Evolutionary conservation across 2,113 vertebrate genomes (phyloP), one percentile per base, ranked within the genome.

Genomic region (Podocnemis expansa): DNA sequence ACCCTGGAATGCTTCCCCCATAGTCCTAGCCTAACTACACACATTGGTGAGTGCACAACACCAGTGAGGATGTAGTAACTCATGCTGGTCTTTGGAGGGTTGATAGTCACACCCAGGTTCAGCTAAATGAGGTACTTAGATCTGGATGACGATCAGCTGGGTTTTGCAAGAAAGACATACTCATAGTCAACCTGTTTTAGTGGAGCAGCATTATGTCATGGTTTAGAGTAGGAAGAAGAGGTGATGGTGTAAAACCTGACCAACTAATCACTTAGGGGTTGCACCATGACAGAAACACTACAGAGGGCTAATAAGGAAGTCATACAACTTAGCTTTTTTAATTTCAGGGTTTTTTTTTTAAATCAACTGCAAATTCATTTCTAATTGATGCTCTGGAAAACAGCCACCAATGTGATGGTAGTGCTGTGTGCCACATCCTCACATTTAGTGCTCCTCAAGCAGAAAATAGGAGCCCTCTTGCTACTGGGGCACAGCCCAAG

Each of bases 381-480:
- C 80, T 93, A 93, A 96, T 17, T 90, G 88, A 88, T 86, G 75
- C 83, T 73, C 73, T 88, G 63, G 89, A 78, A 87, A 91, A 45
- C 21, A 82, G 24, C 75, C 84, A 82, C 92, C 43, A 63, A n/a
- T 4, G 11, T 84, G 82, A 63, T n/a, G 45, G n/a, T n/a, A 4
- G 60, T 85, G 76, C 47, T 82, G 89, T 88, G 7, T 67, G 49
- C 41, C 27, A 51, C 83, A 60, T 51, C 85, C 93, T 80, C 60
- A n/a, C 54, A 54, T 45, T 88, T 89, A 89, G 73, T 89, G 1
- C 85, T 82, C 84, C 56, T 85, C 54, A 47, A 58, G 82, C 55
- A 93, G 91, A 89, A 94, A 75, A 90, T 0, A 83, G 41, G 73
- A 95, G 85, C 75, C 43, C 51, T 87, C 84, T 1, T 41, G 54